These are phyloP conservation scores for Thaumatotibia leucotreta DNA, from an alignment of 1,140 invertebrate species.

Conservation along the genomic window DNA sequence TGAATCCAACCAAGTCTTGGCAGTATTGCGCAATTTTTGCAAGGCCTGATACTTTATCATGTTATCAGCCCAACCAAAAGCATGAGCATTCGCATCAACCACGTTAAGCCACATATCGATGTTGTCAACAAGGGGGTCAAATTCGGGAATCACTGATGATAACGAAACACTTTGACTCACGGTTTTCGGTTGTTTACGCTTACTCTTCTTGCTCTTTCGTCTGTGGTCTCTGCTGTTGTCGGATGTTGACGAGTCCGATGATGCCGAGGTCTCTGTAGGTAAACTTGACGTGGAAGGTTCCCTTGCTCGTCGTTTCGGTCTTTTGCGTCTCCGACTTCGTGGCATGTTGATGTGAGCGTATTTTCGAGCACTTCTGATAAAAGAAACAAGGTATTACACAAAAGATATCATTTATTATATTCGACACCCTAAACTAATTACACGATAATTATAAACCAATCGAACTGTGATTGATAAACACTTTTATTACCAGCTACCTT, in stretches of 20 bases:
- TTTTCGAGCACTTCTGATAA: conserved; percentile 9
- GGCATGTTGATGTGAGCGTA: not conserved
- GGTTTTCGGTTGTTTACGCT: not conserved
- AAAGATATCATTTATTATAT: no score
- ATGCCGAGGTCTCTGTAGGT: not conserved
- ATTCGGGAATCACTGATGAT: conserved; percentile 11
- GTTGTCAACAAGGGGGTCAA: conserved; percentile 9
- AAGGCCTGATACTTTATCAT: conserved; percentile 10
- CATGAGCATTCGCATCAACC: not conserved
- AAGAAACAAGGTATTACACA: no score
- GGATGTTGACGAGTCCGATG: not conserved
- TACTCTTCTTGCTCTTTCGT: not conserved
- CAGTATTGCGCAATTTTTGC: not conserved
- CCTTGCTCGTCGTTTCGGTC: not conserved
- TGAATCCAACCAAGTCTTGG: conserved; percentile 14
- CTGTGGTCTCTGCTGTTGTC: not conserved
- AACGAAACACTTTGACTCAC: not conserved
- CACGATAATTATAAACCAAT: no score
- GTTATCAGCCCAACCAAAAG: conserved; percentile 2
- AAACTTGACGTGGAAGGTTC: not conserved
- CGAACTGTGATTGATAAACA: no score
- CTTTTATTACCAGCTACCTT: no score
- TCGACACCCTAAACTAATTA: no score
- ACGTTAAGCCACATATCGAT: conserved; percentile 12
- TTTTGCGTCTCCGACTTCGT: not conserved